phyloP scores from a whole-genome alignment of 2,113 vertebrate genomes.

The Kobus ellipsiprymnus region DNA sequence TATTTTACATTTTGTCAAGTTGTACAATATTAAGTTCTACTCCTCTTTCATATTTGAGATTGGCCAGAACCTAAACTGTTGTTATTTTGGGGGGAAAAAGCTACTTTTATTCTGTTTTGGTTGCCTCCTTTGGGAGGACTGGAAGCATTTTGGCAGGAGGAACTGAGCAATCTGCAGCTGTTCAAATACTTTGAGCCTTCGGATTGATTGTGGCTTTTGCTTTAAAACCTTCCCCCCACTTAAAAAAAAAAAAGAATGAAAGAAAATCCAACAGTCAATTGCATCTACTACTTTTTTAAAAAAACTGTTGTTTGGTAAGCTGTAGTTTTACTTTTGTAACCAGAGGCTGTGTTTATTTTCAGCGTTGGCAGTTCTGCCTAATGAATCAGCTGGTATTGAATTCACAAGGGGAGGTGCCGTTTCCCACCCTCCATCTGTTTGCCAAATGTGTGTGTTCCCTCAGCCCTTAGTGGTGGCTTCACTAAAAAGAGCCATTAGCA shows the following conservation, averaged over 20 bases:
- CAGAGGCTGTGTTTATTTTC: constrained; percentile 66
- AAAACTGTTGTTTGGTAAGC: constrained; percentile 45
- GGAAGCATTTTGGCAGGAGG: background rate
- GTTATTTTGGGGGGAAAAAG: background rate
- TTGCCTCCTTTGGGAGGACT: background rate
- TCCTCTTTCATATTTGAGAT: background rate
- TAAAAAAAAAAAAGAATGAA: background rate
- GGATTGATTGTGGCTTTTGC: constrained; percentile 38
- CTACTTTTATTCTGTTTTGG: background rate
- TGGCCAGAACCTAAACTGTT: background rate
- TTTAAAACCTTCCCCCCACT: background rate
- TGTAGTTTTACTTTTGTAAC: constrained; percentile 40
- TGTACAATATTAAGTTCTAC: background rate
- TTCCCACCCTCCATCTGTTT: constrained; percentile 58
- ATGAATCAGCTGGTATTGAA: constrained; percentile 67
- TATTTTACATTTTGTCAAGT: background rate
- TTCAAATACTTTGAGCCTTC: constrained; percentile 50
- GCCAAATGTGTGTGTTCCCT: constrained; percentile 57
- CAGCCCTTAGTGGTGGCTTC: background rate
- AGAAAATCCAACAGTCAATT: background rate
- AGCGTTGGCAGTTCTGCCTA: constrained; percentile 56
- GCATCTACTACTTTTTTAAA: background rate
- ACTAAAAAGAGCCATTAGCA: constrained; percentile 11
- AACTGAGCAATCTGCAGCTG: constrained; percentile 39
- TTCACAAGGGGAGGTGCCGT: constrained; percentile 41